Evolutionary conservation across 2,888 invertebrate species (phyloP).

Genomic region (Gymnosoma rotundatum): DNA sequence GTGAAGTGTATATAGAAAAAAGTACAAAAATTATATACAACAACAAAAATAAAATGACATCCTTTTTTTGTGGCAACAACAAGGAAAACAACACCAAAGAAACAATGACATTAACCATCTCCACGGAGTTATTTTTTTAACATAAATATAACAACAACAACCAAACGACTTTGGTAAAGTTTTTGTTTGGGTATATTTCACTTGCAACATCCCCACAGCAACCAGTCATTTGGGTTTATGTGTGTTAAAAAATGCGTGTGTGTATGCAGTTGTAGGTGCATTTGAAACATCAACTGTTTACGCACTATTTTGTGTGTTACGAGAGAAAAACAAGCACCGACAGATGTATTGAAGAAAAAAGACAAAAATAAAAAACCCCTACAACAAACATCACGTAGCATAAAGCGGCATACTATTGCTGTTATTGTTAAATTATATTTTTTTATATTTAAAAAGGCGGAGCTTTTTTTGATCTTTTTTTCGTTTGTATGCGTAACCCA

Average conservation of each 20-base stretch:
- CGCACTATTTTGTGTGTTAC: conserved; percentile 68
- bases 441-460: conserved; percentile 79
- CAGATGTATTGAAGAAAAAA: conserved; percentile 62
- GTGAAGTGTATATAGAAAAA: conserved; percentile 55
- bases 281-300: conserved; percentile 51
- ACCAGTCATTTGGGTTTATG: neutral
- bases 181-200: conserved; percentile 23
- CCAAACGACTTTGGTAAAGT: conserved; percentile 39
- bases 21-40: conserved; percentile 51
- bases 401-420: conserved; percentile 13
- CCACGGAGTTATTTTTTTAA: conserved; percentile 30
- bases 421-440: conserved; percentile 25
- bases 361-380: conserved; percentile 43
- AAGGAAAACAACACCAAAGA: conserved; percentile 39
- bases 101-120: conserved; percentile 50
- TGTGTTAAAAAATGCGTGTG: neutral
- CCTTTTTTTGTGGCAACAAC: conserved; percentile 62
- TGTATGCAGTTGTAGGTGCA: conserved; percentile 58
- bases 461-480: conserved; percentile 81
- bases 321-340: conserved; percentile 59
- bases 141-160: conserved; percentile 20
- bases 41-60: conserved; percentile 53
- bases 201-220: conserved; percentile 44
- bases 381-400: conserved; percentile 26
- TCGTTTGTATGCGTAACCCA: conserved; percentile 67